Base-by-base conservation (phyloP, 2,113 vertebrate genomes). In the Daboia siamensis region DNA sequence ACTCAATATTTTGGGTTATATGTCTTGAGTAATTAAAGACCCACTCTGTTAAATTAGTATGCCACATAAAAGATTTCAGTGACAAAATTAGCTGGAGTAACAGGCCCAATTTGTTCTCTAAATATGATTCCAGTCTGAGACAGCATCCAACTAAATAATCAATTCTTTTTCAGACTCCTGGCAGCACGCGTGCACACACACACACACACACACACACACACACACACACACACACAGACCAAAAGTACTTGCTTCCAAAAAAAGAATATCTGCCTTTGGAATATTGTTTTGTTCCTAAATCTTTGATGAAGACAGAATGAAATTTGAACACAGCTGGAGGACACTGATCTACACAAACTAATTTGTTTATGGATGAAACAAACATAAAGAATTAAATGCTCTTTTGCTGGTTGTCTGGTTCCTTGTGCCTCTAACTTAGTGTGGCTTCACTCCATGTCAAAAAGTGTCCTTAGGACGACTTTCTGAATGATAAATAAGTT, bases 351-450 rank as follows among this genome's bases (percentile, higher is more conserved):
- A 94, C 96, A 97, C 95, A 94, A 97, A 97, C 94, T 95, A 97
- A 97, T 97, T 96, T 97, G 94, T 96, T 97, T 97, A 96, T 95
- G 93, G 95, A 97, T 96, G 96, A 97, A 97, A 96, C 96, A 96
- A 96, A 94, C 96, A 97, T 97, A 96, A 97, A 97, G 96, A 96
- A 97, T 97, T 97, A 97, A 97, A 97, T 90, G 90, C 95, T 93
- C 51, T 93, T 97, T 95, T 96, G 95, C 90, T 96, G 94, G 96
- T 96, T 96, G 92, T 95, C 93, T 97, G 86, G 93, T 96, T 97
- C 93, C 94, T 56, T 92, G 91, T 96, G 91, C 64, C 57, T 96
- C 87, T 94, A 51, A 84, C 84, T 91, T 96, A 89, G 90, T 86
- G 51, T 61, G 94, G 90, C 61, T 96, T 89, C 89, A 94, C 52